Base-by-base conservation (phyloP, 2,888 invertebrate genomes). In the Coecobrya sp. region DNA sequence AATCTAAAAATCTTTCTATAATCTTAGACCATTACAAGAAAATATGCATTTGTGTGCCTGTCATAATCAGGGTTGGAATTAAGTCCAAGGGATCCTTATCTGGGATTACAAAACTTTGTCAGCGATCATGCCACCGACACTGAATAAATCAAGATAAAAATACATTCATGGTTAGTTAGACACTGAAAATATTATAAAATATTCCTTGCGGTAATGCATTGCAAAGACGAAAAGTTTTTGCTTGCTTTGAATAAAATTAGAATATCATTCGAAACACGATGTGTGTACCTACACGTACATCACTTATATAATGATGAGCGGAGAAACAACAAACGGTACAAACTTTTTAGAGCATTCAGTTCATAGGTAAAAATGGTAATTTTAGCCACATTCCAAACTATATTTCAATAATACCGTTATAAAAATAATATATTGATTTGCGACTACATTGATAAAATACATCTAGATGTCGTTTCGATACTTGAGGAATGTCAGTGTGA, bases 191-290 rank as follows among this genome's bases (percentile, higher is more conserved):
- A n/a, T n/a, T n/a, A 45, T 76, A n/a, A 36, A 70, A 30, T 2
- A 49, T 82, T 59, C 11, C 25, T 7, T 30, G 5, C 7, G 30
- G 30, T 68, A 16, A 30, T 68, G 30, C 8, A 68, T 11, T 62
- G 13, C 25, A 82, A 22, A 82, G 25, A 59, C 59, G 19, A 25
- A 65, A 25, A 62, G n/a, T 65, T 65, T 86, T n/a, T 1, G 22
- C 52, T 27, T n/a, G 68, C n/a, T 86, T 70, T 86, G 70, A 86
- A 86, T 86, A 86, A 85, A 86, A 86, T 86, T 86, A 68, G 30
- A 86, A 70, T 68, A 13, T 22, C 19, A 19, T 70, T 42, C n/a
- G 8, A 10, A 55, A 55, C 55, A 68, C 30, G 65, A 30, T 2
- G 30, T 16, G 62, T 22, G 5, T 62, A 22, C 5, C 0, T 0